A percentile compares a stretch with the other conserved stretches of the same genome.
Evolutionary conservation across 2,113 vertebrate genomes (phyloP).

Genomic region (Corvus cornix): DNA sequence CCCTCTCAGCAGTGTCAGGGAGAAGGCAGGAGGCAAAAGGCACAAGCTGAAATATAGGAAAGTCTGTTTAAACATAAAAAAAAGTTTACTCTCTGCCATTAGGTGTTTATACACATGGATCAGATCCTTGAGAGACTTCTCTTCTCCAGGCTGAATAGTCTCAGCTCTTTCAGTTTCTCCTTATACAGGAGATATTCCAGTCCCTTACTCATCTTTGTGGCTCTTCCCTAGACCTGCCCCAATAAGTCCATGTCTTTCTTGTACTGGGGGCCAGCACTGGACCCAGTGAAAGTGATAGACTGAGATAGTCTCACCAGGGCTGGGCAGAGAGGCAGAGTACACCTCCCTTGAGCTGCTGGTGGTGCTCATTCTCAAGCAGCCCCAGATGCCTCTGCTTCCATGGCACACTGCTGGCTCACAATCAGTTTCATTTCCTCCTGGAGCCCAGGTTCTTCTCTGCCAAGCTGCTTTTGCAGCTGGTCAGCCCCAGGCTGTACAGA

Average conservation of each 20-base stretch:
- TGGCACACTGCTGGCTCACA: accelerated
- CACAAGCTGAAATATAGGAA: not conserved
- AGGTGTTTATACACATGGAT: not conserved
- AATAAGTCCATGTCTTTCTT: no score
- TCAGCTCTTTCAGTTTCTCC: not conserved
- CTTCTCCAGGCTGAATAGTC: not conserved
- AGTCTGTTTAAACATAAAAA: not conserved
- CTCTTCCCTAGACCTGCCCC: not conserved
- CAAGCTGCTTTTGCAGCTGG: not conserved
- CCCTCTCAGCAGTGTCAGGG: not conserved
- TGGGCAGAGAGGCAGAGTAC: not conserved
- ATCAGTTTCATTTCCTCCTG: not conserved
- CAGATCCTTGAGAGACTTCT: not conserved
- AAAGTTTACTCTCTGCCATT: not conserved
- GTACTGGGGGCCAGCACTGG: not conserved
- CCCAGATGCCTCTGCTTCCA: not conserved
- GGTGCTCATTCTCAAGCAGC: not conserved
- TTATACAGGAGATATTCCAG: not conserved
- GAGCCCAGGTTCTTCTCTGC: not conserved
- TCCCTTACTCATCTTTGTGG: not conserved
- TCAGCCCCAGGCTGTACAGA: not conserved
- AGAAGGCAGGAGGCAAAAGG: not conserved
- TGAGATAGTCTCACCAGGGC: not conserved
- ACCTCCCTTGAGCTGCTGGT: not conserved
- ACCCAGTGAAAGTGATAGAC: not conserved